A percentile compares a stretch with the other conserved stretches of the same genome.
These are phyloP conservation scores for Spodoptera frugiperda DNA, from an alignment of 1,140 invertebrate species.

Conservation along the genomic window DNA sequence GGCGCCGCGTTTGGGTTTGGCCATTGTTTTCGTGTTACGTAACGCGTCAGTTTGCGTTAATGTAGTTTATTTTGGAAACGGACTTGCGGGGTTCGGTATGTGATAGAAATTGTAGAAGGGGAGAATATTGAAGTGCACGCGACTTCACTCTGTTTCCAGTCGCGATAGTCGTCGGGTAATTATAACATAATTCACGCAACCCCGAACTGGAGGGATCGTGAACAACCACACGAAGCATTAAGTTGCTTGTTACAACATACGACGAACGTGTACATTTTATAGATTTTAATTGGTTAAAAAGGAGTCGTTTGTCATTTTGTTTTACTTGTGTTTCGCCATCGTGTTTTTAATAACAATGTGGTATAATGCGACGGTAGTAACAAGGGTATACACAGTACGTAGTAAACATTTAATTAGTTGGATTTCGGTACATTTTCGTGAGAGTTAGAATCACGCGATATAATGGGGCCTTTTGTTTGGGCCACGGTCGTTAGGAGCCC, in stretches of 20 bases:
- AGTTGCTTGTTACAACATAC: conserved; percentile 24
- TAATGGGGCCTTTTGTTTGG: conserved; percentile 64
- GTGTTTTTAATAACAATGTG: conserved; percentile 39
- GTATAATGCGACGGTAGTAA: conserved; percentile 49
- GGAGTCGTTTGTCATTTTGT: conserved; percentile 39
- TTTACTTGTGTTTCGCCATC: conserved; percentile 21
- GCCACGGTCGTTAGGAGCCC: conserved; percentile 52
- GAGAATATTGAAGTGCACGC: conserved; percentile 35
- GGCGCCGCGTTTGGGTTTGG: conserved; percentile 37
- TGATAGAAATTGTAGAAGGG: conserved; percentile 32
- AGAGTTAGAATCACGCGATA: conserved; percentile 69
- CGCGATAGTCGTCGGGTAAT: conserved; percentile 40
- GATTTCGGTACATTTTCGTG: conserved; percentile 68
- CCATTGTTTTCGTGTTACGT: conserved; percentile 47
- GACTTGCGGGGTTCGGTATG: conserved; percentile 28
- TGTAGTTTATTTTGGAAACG: conserved; percentile 46
- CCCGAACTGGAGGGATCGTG: neutral
- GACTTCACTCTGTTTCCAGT: conserved; percentile 24
- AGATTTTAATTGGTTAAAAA: conserved; percentile 40
- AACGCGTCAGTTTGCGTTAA: conserved; percentile 54
- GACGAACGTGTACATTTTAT: conserved; percentile 9
- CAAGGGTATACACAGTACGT: conserved; percentile 54
- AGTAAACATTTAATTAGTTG: conserved; percentile 72
- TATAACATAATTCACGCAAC: conserved; percentile 41
- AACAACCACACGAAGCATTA: neutral